phyloP scores from a whole-genome alignment of 2,113 vertebrate genomes.

The Syngnathus scovelli region DNA sequence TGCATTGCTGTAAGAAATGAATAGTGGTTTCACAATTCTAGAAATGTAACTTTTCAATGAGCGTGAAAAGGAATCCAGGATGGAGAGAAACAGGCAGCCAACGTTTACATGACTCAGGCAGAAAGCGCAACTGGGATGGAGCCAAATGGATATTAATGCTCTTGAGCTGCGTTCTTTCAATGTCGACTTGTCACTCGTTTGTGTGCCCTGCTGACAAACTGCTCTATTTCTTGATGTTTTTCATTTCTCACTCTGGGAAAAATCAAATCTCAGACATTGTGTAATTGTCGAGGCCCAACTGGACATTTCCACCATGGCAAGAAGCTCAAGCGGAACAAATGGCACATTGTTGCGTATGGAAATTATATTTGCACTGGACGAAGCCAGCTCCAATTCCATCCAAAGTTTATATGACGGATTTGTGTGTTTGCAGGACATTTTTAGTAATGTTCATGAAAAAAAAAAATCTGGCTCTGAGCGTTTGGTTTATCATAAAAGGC shows the following conservation, averaged over 20 bases:
- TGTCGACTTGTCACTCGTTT: constrained; percentile 34
- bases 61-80: constrained; percentile 32
- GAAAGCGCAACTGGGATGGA: background rate
- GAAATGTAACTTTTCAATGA: constrained; percentile 29
- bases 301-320: constrained; percentile 65
- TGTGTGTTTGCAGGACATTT: constrained; percentile 49
- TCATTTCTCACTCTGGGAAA: constrained; percentile 59
- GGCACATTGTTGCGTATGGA: constrained; percentile 64
- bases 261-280: constrained; percentile 68
- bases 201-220: constrained; percentile 26
- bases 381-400: constrained; percentile 49
- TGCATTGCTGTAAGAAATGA: background rate
- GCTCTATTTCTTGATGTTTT: constrained; percentile 27
- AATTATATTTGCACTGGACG: constrained; percentile 58
- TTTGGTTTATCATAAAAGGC: constrained; percentile 44
- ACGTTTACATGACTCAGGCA: constrained; percentile 15
- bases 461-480: constrained; percentile 26
- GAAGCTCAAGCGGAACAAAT: constrained; percentile 64
- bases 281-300: constrained; percentile 66
- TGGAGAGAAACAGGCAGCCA: constrained; percentile 30
- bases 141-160: constrained; percentile 20
- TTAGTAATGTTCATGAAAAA: constrained; percentile 52
- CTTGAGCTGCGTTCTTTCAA: constrained; percentile 18
- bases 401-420: constrained; percentile 58
- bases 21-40: constrained; percentile 20